A percentile compares a stretch with the other conserved stretches of the same genome.
Conservation (phyloP, 2,888 invertebrate genomes). For the Tipula helvola region DNA sequence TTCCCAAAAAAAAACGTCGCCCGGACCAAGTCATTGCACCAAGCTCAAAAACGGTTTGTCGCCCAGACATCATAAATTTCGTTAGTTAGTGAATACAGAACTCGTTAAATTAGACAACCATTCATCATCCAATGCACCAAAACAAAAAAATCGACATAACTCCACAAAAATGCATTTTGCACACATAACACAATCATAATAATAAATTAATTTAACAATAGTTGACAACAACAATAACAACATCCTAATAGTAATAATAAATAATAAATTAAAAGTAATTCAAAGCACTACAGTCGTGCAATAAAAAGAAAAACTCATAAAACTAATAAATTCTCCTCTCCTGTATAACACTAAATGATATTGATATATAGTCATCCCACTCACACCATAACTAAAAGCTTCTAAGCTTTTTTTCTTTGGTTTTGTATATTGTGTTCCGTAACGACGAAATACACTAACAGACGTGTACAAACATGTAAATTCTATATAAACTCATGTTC, state of each 20-base stretch:
- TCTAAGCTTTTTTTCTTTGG: background rate
- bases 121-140: background rate
- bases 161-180: background rate
- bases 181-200: background rate
- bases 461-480: background rate
- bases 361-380: background rate
- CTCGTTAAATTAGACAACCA: background rate
- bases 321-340: background rate
- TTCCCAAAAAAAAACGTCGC: no score
- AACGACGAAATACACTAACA: background rate
- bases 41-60: no score
- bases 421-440: background rate
- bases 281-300: background rate
- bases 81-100: no score
- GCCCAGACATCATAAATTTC: background rate
- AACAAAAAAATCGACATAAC: background rate
- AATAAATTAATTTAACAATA: background rate
- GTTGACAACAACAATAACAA: background rate
- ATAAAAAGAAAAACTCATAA: background rate
- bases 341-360: background rate
- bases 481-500: constrained; percentile 5
- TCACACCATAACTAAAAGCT: background rate
- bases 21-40: no score
- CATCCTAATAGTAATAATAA: background rate
- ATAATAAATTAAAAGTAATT: background rate